Percentiles rank a stretch among this genome's conserved stretches.
Evolutionary conservation across 2,888 invertebrate genomes (phyloP).

Genomic region (Synergus laeviventris): DNA sequence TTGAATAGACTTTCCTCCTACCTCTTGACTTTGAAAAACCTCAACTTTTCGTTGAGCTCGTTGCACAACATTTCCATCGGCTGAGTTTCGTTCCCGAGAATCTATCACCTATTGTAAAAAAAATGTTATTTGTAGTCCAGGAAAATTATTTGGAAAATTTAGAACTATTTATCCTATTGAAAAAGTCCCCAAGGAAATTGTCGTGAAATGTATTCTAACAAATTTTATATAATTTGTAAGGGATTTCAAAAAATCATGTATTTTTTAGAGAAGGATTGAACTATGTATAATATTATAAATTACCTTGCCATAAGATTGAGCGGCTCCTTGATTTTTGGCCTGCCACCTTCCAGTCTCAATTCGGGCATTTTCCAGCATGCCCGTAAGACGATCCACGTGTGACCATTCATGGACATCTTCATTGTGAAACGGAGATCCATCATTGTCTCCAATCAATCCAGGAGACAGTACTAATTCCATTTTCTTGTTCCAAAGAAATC

Average conservation of each 20-base stretch:
- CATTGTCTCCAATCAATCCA: conserved; percentile 61
- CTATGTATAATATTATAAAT: background rate
- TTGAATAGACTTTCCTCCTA: conserved; percentile 62
- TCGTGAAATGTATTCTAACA: no score
- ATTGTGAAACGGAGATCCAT: conserved; percentile 76
- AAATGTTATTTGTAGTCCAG: background rate
- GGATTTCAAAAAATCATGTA: no score
- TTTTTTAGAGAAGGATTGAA: no score
- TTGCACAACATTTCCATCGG: conserved; percentile 77
- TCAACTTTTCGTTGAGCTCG: conserved; percentile 65
- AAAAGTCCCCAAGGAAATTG: no score
- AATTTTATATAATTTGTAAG: no score
- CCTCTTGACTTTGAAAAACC: conserved; percentile 65
- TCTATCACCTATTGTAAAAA: conserved; percentile 76
- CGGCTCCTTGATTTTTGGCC: conserved; percentile 75
- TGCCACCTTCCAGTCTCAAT: conserved; percentile 79
- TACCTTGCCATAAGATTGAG: conserved; percentile 79
- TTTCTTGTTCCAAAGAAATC: conserved; percentile 32
- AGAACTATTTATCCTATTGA: no score
- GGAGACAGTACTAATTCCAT: conserved; percentile 68
- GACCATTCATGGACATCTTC: conserved; percentile 79
- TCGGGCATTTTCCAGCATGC: conserved; percentile 78
- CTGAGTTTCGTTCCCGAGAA: conserved; percentile 77
- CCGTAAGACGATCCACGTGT: conserved; percentile 77
- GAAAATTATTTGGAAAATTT: background rate